Base-by-base conservation (phyloP, 2,113 vertebrate genomes). In the Crotalus horridus region DNA sequence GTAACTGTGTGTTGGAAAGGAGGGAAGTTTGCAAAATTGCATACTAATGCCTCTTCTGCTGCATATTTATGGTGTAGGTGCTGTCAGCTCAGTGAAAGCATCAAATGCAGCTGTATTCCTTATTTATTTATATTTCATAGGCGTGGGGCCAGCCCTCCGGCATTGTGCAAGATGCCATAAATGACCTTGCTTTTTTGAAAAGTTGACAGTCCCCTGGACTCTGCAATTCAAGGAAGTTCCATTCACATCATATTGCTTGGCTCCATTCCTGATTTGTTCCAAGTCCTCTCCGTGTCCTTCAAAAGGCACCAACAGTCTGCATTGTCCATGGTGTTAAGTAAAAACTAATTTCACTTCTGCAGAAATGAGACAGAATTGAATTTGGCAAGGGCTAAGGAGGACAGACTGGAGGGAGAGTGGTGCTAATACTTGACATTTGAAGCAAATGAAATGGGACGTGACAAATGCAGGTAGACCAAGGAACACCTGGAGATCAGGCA, bases 161-260 rank as follows among this genome's bases (percentile, higher is more conserved):
- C 94, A 87, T 55, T 87, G 94, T 93, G 93, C 95, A 95, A 92
- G 90, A 90, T 93, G 96, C 96, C 95, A 96, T 93, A 96, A 95
- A 92, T 96, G 86, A 61, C 26, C 9, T 0, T 43, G 93, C 88
- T 4, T 81, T 95, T 95, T 96, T 95, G 96, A 96, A 96, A 93
- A 54, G 5, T 86, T 81, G 91, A 89, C 21, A 91, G 87, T 96
- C 43, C 43, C 0, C 95, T 95, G 12, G 88, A 17, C 26, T 69
- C 85, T 0, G 2, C 51, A 56, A 4, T 0, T 0, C 26, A 88
- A 94, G 54, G 90, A 96, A 95, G 95, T 93, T 92, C 91, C 95
- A 86, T 96, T 94, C 88, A 81, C 0, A 0, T 93, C 93, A 74
- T 95, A 61, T 87, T 2, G 6, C 91, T 92, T 96, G 96, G 96